Base-by-base conservation (phyloP, 2,797 vertebrate species). In the Tympanoctomys barrerae region DNA sequence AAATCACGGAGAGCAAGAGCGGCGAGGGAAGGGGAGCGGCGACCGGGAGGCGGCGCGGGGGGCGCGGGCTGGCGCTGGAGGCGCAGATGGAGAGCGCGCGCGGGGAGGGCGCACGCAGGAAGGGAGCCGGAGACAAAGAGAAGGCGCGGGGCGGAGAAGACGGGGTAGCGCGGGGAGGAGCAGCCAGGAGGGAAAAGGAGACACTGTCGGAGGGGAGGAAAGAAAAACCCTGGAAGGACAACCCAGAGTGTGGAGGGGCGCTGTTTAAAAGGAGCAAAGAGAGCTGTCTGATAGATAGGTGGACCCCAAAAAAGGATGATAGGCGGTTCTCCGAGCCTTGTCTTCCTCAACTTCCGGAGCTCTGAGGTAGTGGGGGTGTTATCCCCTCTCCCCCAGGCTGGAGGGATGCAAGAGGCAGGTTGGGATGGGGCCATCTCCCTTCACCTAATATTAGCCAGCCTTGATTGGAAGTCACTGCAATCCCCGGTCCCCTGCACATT, bases 1-100 rank as follows among this genome's bases (percentile, higher is more conserved):
- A 99, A 99, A 99, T 99, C 99, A 99, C 99, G 21, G 80, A 71
- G 94, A 94, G 98, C 95, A 81, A 96, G 97, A 83, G 94, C 95
- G 16, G 94, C 83, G 97, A 90, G 90, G 91, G 96, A 68, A 82
- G 87, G 89, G 90, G 94, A 87, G 94, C 82, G 26, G 49, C 39
- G 79, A 68, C 78, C 24, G 70, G 87, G 82, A 79, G 78, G 87
- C 92, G 92, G 96, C 62, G 96, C 90, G 91, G 87, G 90, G 57
- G 24, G 82, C 85, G 80, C 28, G 64, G 80, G 62, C 26, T 8
- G 59, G 80, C 28, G 80, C 46, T 61, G 82, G 92, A 22, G 91
- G 96, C 91, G 28, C 95, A 94, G 95, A 94, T 87, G 94, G 95
- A 61, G 88, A 49, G 83, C 52, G 73, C 52, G 46, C 54, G 62